Base-by-base conservation (phyloP, 2,797 vertebrate species). In the Platyrinchus mystaceus region DNA sequence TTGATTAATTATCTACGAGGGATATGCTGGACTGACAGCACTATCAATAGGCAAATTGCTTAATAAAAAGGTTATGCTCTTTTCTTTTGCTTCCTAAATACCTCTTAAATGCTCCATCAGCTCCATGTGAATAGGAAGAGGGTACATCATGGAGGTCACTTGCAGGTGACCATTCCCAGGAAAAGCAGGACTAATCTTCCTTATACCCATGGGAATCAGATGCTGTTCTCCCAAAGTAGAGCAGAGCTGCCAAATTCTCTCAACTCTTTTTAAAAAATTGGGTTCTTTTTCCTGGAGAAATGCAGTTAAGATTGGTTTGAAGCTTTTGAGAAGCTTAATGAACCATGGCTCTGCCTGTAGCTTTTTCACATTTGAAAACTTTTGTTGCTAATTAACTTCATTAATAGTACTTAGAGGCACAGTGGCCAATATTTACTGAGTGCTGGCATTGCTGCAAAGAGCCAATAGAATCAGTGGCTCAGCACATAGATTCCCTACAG, bases 331-430 rank as follows among this genome's bases (percentile, higher is more conserved):
- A 95, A 95, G 90, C 77, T 90, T 95, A 94, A 96, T 95, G 93
- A 94, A 84, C 92, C 82, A 0, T 94, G 47, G 70, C 79, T 80
- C 21, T 59, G 95, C 96, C 90, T 97, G 92, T 85, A 97, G 97
- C 93, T 95, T 91, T 96, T 95, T 84, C 90, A 88, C 94, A 92
- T 96, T 94, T 85, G 52, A 86, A 95, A 96, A 96, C 92, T 97
- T 97, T 88, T 95, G 93, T 96, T 96, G 93, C 94, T 97, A 97
- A 97, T 97, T 97, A 96, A 95, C 96, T 95, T 95, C 87, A 96
- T 97, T 97, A 95, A 95, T 91, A 93, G 94, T 79, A 93, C 83
- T 95, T 95, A 85, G 78, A 94, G 91, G 88, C 95, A 93, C 79
- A 90, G 91, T 96, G 73, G 84, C 92, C 94, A 96, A 74, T 94